phyloP scores from a whole-genome alignment of 2,113 vertebrate species.

The Solenodon paradoxus region DNA sequence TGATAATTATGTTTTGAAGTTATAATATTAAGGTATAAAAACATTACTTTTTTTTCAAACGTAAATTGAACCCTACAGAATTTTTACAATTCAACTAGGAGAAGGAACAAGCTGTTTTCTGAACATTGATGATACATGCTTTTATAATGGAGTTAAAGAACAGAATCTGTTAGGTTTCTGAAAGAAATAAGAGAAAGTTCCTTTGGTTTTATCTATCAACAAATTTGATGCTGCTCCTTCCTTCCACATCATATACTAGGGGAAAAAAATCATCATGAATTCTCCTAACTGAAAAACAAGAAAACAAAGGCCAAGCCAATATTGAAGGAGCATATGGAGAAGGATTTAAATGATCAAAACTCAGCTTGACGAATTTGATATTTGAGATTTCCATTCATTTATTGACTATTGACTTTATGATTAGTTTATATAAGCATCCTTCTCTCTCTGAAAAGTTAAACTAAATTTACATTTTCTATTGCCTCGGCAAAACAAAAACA shows the following conservation, averaged over 20 bases:
- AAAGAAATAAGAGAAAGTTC: not conserved
- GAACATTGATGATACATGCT: not conserved
- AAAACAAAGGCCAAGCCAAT: not conserved
- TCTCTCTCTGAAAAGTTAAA: not conserved
- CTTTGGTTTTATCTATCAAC: not conserved
- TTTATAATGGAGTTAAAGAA: not conserved
- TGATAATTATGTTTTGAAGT: not conserved
- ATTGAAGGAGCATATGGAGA: not conserved
- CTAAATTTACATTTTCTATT: not conserved
- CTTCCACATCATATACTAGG: not conserved
- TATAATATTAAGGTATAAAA: not conserved
- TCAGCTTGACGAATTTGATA: not conserved
- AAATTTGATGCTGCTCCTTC: not conserved
- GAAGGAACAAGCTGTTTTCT: not conserved
- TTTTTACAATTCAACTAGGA: not conserved
- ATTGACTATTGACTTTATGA: not conserved
- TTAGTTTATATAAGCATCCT: not conserved
- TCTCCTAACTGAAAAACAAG: not conserved
- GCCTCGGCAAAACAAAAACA: not conserved
- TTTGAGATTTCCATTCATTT: not conserved
- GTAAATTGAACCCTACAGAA: not conserved
- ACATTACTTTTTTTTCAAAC: not conserved
- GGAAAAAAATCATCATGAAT: not conserved
- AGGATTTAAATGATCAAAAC: not conserved
- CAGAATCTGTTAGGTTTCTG: not conserved